These are phyloP conservation scores for Pipistrellus kuhlii DNA, from an alignment of 2,797 vertebrate species.

Conservation along the genomic window DNA sequence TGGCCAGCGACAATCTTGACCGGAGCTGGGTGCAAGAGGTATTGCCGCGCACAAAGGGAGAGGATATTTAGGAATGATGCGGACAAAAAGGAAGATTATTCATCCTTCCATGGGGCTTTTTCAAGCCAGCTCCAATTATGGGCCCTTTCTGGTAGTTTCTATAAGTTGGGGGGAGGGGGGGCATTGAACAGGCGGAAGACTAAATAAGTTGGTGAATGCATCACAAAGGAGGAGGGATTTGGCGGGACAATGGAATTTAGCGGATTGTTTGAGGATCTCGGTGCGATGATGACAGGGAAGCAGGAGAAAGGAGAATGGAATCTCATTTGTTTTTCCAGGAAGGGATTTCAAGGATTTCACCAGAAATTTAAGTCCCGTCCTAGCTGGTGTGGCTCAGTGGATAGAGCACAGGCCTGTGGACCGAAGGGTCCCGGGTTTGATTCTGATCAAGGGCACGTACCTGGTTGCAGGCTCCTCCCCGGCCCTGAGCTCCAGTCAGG, in stretches of 20 bases:
- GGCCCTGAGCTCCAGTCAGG: no score
- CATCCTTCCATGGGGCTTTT: slow-evolving; percentile 66
- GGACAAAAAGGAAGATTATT: slow-evolving; percentile 69
- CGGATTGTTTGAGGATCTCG: slow-evolving; percentile 27
- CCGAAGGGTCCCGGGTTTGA: no score
- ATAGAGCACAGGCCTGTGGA: neutral
- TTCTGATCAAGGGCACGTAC: no score
- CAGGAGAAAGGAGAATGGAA: slow-evolving; percentile 61
- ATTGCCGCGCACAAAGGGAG: slow-evolving; percentile 37
- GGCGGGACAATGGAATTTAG: slow-evolving; percentile 70
- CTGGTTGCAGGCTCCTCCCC: no score
- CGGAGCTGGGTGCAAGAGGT: slow-evolving; percentile 59
- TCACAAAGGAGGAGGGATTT: slow-evolving; percentile 60
- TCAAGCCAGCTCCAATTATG: slow-evolving; percentile 73
- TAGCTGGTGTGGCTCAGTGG: neutral
- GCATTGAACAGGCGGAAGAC: slow-evolving; percentile 48
- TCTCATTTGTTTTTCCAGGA: slow-evolving; percentile 81
- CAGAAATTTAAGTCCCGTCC: slow-evolving; percentile 66
- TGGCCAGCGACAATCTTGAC: slow-evolving; percentile 69
- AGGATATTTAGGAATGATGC: slow-evolving; percentile 59
- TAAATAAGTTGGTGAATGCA: slow-evolving; percentile 37
- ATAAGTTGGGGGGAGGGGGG: neutral
- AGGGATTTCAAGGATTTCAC: slow-evolving; percentile 80
- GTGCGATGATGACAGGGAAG: neutral
- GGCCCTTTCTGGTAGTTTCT: slow-evolving; percentile 52